phyloP scores from a whole-genome alignment of 92 coral and sea anemone genomes.

The Meandrina meandrites region DNA sequence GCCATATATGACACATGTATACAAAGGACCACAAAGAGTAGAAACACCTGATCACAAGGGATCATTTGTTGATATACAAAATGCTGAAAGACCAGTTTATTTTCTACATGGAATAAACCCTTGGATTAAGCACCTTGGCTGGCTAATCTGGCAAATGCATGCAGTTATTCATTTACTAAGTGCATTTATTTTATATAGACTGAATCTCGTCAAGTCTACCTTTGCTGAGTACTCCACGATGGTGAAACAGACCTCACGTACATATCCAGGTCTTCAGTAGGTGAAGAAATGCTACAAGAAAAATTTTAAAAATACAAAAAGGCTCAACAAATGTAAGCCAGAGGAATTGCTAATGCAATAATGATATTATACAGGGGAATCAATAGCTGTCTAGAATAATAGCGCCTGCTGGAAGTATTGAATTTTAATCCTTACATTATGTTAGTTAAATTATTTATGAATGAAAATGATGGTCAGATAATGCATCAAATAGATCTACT shows the following conservation, averaged over 20 bases:
- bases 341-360: background rate
- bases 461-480: constrained; percentile 4
- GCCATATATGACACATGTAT: no score
- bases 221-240: constrained; percentile 41
- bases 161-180: background rate
- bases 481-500: background rate
- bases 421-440: background rate
- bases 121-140: background rate
- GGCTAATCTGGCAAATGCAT: background rate
- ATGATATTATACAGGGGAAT: background rate
- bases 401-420: constrained; percentile 24
- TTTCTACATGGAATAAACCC: background rate
- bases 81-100: background rate
- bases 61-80: background rate
- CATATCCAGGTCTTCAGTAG: constrained; percentile 68
- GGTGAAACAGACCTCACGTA: constrained; percentile 80
- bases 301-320: background rate
- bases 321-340: background rate
- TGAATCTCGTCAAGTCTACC: background rate
- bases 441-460: constrained; percentile 18
- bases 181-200: background rate
- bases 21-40: background rate
- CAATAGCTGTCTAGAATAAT: background rate
- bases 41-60: background rate
- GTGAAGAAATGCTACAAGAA: constrained; percentile 53